phyloP scores from a whole-genome alignment of 2,113 vertebrate species.

The Bettongia penicillata region DNA sequence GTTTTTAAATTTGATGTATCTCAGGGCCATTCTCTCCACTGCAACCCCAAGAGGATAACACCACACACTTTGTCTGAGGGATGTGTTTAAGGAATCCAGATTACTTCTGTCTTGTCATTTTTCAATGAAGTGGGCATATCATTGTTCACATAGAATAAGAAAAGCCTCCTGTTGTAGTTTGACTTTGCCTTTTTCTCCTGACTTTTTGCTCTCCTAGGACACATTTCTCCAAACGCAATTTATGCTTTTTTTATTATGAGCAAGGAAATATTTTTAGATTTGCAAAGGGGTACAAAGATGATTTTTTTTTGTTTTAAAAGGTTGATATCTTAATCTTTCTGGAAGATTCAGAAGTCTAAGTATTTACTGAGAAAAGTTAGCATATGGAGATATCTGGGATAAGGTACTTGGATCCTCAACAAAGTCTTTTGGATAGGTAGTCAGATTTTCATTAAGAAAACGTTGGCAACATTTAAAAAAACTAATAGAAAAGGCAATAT shows the following conservation, averaged over 20 bases:
- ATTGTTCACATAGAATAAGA: neutral
- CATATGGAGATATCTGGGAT: neutral
- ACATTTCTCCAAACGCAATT: neutral
- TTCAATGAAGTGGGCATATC: too few species aligned
- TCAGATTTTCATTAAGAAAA: neutral
- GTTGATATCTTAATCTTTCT: neutral
- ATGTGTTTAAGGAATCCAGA: neutral
- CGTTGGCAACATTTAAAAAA: neutral
- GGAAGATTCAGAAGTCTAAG: conserved; percentile 32
- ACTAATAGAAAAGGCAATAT: neutral
- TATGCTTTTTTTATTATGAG: neutral
- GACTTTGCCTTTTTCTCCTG: neutral
- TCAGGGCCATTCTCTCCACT: neutral
- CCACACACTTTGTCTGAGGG: neutral
- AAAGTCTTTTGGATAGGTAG: neutral
- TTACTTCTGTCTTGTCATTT: neutral
- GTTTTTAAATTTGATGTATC: neutral
- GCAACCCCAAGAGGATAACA: neutral
- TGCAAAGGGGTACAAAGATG: neutral
- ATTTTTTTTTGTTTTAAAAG: neutral
- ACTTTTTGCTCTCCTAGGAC: neutral
- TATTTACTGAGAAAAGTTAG: conserved; percentile 29
- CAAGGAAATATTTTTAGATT: conserved; percentile 1
- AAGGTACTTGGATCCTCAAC: neutral
- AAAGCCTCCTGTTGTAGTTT: neutral